Conservation (phyloP, 2,888 invertebrate species). For the Archips xylosteana region DNA sequence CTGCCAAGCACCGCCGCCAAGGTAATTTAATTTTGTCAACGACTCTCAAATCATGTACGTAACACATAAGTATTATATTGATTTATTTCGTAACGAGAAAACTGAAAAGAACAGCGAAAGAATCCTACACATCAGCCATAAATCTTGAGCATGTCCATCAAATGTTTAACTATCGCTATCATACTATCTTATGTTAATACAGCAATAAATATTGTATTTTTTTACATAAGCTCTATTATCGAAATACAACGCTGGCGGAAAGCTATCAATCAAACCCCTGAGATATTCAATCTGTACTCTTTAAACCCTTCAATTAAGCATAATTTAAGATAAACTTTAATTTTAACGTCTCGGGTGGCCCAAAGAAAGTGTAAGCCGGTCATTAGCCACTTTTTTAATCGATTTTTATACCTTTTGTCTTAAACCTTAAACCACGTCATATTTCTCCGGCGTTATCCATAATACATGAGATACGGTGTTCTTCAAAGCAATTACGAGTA, state of each 20-base stretch:
- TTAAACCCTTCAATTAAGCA: conserved; percentile 82
- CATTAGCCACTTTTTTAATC: conserved; percentile 76
- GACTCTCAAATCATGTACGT: not conserved
- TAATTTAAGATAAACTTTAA: conserved; percentile 84
- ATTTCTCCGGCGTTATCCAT: conserved; percentile 78
- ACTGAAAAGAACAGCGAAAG: not conserved
- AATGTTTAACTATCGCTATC: conserved; percentile 46
- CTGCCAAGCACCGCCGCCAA: not conserved
- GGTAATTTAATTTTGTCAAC: not conserved
- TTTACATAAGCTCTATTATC: conserved; percentile 61
- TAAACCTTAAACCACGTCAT: conserved; percentile 73
- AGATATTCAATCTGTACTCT: conserved; percentile 81
- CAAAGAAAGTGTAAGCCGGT: conserved; percentile 75
- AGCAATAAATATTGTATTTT: conserved; percentile 65
- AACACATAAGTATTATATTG: not conserved
- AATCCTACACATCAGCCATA: conserved; percentile 13
- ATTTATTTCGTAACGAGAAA: conserved; percentile 9
- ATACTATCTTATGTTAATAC: conserved; percentile 55
- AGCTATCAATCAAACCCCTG: conserved; percentile 78
- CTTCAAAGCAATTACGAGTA: conserved; percentile 81
- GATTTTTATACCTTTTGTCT: conserved; percentile 76
- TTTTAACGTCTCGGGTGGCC: conserved; percentile 82
- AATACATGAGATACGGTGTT: conserved; percentile 76
- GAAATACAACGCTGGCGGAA: conserved; percentile 60
- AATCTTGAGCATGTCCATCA: conserved; percentile 20